Evolutionary conservation across 2,797 vertebrate species (phyloP).

Genomic region (Brotula barbata): DNA sequence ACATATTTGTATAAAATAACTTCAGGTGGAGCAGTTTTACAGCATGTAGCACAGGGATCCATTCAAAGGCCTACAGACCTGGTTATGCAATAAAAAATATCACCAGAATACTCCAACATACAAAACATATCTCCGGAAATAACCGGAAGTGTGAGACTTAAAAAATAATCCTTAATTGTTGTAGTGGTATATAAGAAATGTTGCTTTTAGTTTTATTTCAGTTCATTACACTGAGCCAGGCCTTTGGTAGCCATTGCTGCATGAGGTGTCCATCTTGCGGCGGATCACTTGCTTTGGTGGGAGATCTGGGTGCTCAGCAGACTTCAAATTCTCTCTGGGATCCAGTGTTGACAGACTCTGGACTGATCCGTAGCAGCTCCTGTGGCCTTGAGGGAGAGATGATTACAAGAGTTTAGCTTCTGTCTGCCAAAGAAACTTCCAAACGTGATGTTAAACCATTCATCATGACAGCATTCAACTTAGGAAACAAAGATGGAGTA

Average conservation of each 20-base stretch:
- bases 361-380: slow-evolving; percentile 87
- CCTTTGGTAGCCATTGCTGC: slow-evolving; percentile 93
- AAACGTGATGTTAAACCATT: slow-evolving; percentile 3
- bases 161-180: no score
- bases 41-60: no score
- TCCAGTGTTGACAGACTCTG: slow-evolving; percentile 87
- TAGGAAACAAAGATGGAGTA: slow-evolving; percentile 17
- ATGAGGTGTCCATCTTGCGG: slow-evolving; percentile 63
- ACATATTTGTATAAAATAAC: no score
- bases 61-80: no score
- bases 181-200: no score
- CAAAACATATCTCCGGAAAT: no score
- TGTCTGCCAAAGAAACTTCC: slow-evolving; percentile 14
- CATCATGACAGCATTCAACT: slow-evolving; percentile 2
- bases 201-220: not conserved
- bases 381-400: slow-evolving; percentile 77
- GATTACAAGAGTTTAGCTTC: slow-evolving; percentile 9
- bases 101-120: no score
- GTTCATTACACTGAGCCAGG: slow-evolving; percentile 91
- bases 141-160: no score
- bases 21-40: no score
- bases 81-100: no score
- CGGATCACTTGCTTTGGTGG: slow-evolving; percentile 85
- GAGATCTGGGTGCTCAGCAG: slow-evolving; percentile 81
- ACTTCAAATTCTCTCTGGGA: slow-evolving; percentile 81